Conservation (phyloP, 1,140 invertebrate species). For the Steinernema feltiae region DNA sequence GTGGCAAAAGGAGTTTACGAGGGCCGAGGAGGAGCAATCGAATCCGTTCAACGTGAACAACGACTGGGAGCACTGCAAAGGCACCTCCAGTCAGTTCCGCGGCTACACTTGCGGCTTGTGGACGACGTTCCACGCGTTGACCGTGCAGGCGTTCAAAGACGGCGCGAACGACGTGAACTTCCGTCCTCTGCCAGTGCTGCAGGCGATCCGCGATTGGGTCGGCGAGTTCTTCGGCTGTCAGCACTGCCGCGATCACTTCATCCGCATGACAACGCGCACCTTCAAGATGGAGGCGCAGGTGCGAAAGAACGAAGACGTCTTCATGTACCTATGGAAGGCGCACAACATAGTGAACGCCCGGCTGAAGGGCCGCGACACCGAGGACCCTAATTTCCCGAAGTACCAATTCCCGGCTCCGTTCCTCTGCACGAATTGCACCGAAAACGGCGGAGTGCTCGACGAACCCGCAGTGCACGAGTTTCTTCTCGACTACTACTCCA, state of each 20-base stretch:
- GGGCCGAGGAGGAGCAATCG: conserved; percentile 30
- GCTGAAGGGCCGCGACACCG: conserved; percentile 39
- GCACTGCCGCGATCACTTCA: conserved; percentile 40
- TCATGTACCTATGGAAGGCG: conserved; percentile 39
- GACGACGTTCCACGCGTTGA: conserved; percentile 84
- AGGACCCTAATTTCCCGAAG: conserved; percentile 41
- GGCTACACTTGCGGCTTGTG: conserved; percentile 89
- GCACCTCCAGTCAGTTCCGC: conserved; percentile 62
- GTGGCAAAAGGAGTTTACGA: conserved; percentile 33
- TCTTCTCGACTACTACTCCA: conserved; percentile 37
- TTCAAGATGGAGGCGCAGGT: conserved; percentile 42
- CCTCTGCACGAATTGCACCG: conserved; percentile 31
- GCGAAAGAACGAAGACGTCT: conserved; percentile 31
- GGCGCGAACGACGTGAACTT: conserved; percentile 26
- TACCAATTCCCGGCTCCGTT: conserved; percentile 43
- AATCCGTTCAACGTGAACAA: conserved; percentile 34
- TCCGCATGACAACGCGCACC: conserved; percentile 38
- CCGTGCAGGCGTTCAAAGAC: conserved; percentile 67
- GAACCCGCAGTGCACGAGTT: conserved; percentile 23
- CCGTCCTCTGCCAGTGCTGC: conserved; percentile 25
- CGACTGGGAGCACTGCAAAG: conserved; percentile 38
- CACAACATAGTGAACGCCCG: conserved; percentile 42
- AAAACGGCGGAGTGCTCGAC: conserved; percentile 7
- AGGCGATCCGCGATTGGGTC: conserved; percentile 40
- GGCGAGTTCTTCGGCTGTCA: conserved; percentile 40